Percentiles rank a stretch among this genome's conserved stretches.
Evolutionary conservation across 2,888 invertebrate species (phyloP).

Genomic region (Diploptera punctata): DNA sequence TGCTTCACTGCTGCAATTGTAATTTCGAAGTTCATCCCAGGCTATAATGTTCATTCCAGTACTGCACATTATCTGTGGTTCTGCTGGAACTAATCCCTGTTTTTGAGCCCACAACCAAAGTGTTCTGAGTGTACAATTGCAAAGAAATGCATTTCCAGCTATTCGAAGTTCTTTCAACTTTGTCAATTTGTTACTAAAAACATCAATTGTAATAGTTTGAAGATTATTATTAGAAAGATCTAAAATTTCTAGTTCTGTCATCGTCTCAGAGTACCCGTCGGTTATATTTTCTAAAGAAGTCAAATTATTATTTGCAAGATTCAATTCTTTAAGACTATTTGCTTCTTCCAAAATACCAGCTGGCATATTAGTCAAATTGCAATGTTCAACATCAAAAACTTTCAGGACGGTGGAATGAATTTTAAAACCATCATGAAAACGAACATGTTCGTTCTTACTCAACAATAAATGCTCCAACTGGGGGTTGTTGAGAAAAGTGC

Average conservation of each 20-base stretch:
- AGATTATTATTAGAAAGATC: constrained; percentile 15
- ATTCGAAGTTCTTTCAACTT: background rate
- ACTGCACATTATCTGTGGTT: constrained; percentile 3
- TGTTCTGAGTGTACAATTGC: background rate
- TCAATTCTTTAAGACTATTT: background rate
- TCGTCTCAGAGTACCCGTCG: background rate
- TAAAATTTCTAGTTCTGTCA: constrained; percentile 3
- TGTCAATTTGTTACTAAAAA: background rate
- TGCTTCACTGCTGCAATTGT: background rate
- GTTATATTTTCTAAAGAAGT: background rate
- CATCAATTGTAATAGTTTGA: background rate
- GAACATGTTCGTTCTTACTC: constrained; percentile 5
- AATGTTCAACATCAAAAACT: constrained; percentile 3
- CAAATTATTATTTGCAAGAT: background rate
- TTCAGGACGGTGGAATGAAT: background rate
- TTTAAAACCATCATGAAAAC: background rate
- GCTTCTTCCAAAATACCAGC: background rate
- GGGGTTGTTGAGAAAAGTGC: background rate
- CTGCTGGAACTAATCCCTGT: background rate
- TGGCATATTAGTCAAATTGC: background rate
- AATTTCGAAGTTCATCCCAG: background rate
- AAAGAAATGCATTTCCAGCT: constrained; percentile 12
- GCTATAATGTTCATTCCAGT: background rate
- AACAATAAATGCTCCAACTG: background rate
- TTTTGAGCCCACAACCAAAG: constrained; percentile 13